These are phyloP conservation scores for Pegoplata infirma DNA, from an alignment of 2,888 invertebrate species.

Conservation along the genomic window DNA sequence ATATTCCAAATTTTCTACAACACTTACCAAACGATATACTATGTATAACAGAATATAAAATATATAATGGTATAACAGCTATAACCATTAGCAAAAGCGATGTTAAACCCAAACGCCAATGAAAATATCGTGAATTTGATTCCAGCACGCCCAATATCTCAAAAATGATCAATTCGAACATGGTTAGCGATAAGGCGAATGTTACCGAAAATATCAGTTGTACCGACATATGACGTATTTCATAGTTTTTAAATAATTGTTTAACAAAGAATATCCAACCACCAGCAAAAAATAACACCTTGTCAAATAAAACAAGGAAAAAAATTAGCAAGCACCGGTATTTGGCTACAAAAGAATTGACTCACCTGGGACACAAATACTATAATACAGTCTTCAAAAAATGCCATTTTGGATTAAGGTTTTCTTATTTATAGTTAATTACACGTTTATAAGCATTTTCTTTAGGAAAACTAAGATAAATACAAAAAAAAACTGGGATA, in stretches of 20 bases:
- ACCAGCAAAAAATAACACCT: constrained; percentile 96
- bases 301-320: constrained; percentile 14
- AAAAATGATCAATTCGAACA: constrained; percentile 99
- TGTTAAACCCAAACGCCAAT: constrained; percentile 96
- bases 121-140: constrained; percentile 85
- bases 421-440: constrained; percentile 5
- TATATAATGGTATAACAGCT: constrained; percentile 97
- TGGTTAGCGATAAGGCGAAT: constrained; percentile 97
- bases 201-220: constrained; percentile 97
- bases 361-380: constrained; percentile 89
- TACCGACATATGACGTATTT: constrained; percentile 95
- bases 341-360: constrained; percentile 32
- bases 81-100: constrained; percentile 95
- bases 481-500: neutral
- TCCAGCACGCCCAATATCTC: constrained; percentile 97
- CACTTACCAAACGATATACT: constrained; percentile 90
- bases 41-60: constrained; percentile 95
- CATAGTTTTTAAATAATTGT: constrained; percentile 97
- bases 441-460: constrained; percentile 24
- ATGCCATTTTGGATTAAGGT: constrained; percentile 80
- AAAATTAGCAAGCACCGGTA: constrained; percentile 10
- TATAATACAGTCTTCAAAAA: constrained; percentile 89
- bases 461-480: neutral
- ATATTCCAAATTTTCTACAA: neutral
- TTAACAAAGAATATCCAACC: constrained; percentile 99